A percentile compares a stretch with the other conserved stretches of the same genome.
Evolutionary conservation across 2,888 invertebrate species (phyloP).

Genomic region (Ptilodon capucinus): DNA sequence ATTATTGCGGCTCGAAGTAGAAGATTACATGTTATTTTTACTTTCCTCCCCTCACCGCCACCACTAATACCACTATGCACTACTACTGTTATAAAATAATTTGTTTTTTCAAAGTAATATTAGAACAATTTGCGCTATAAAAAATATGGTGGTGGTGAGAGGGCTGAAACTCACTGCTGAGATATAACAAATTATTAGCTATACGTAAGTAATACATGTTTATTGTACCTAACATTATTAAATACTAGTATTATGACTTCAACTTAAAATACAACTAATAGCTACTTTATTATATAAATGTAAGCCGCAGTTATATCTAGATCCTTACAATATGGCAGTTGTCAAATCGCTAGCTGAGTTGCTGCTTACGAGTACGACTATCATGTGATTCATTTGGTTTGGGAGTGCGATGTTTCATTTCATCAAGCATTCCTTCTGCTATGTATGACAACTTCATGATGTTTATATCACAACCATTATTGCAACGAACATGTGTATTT

Average conservation of each 20-base stretch:
- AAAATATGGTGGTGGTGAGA: neutral
- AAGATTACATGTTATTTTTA: neutral
- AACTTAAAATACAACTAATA: constrained; percentile 65
- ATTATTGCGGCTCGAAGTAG: neutral
- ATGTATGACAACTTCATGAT: constrained; percentile 63
- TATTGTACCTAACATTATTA: constrained; percentile 73
- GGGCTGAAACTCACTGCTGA: constrained; percentile 12
- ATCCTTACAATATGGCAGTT: constrained; percentile 81
- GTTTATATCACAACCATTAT: constrained; percentile 77
- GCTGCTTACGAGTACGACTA: constrained; percentile 53
- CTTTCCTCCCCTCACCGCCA: too few relatives aligned
- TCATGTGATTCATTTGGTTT: constrained; percentile 60
- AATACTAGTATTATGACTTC: constrained; percentile 81
- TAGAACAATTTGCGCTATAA: too few relatives aligned
- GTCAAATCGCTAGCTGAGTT: constrained; percentile 80
- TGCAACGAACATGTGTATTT: constrained; percentile 73
- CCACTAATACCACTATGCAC: too few relatives aligned
- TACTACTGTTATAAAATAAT: too few relatives aligned
- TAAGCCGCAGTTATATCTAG: constrained; percentile 67
- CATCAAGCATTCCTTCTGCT: constrained; percentile 43
- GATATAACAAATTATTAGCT: constrained; percentile 32
- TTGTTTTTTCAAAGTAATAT: too few relatives aligned
- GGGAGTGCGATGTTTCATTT: constrained; percentile 57
- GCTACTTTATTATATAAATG: constrained; percentile 39
- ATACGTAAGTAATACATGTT: constrained; percentile 44